Base-by-base conservation (phyloP, 2,888 invertebrate genomes). In the Cheilosia pagana region DNA sequence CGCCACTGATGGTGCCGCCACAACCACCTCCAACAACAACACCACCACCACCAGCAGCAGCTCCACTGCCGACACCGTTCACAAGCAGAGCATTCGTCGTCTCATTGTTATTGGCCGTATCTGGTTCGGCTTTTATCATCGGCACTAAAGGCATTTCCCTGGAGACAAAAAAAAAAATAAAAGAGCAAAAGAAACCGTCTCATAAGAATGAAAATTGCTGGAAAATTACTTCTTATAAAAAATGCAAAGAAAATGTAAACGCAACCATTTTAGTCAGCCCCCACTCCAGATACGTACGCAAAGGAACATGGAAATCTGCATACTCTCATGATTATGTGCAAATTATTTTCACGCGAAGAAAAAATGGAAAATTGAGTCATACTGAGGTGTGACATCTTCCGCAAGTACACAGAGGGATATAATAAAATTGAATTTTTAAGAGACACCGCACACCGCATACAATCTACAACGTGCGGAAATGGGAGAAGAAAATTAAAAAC, bases 71-170 rank as follows among this genome's bases (percentile, higher is more conserved):
- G 57, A 53, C 53, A 45, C 70, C 68, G 43, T 77, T 82, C 28
- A 52, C 43, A 39, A 75, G 21, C 41, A 74, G 1, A 16, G 16
- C 14, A 57, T 52, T 74, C 45, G 50, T 23, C 23, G 23, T 41
- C 52, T 85, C 83, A 75, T 70, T 71, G 63, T 60, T 70, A 67
- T 60, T 75, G 52, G 65, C 60, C 59, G 65, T 35, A 71, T 59
- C 71, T 67, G 75, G 75, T 39, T 75, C 79, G n/a, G 52, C 52
- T 79, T 79, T 85, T 59, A 82, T 60, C 63, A 81, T 35, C 63
- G 75, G 55, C 43, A 21, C 43, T 39, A 63, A 48, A 55, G 85
- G 85, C 50, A 67, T 48, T 76, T 85, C 85, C 71, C 81, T 85
- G 35, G 43, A 31, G 72, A 63, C n/a, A 48, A 19, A 16, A 45